Evolutionary conservation across 2,888 invertebrate species (phyloP), one percentile per base, ranked within the genome.

Genomic region (Reticulitermes lucifugus): DNA sequence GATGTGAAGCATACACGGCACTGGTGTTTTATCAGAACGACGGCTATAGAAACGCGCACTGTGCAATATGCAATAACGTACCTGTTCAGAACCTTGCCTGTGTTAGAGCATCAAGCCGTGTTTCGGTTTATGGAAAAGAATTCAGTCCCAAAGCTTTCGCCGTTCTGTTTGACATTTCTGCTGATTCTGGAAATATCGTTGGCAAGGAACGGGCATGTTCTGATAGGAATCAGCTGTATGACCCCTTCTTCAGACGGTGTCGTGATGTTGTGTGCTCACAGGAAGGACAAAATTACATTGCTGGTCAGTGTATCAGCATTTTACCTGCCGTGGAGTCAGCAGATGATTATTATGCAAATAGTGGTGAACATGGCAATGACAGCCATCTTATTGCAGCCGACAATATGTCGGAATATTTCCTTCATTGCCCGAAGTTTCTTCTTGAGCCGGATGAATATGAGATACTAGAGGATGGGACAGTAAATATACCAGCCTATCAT

Each of bases 201-300:
- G 84, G 84, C 21, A 88, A 88, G 65, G 89, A 90, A 7, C 89
- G 90, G 46, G 84, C 84, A 9, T 90, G 89, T 80, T 75, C 81
- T 2, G 80, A 84, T 6, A 75, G 85, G 9, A 88, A 87, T 0
- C 89, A 91, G 88, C 89, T 92, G 22, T 92, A 89, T 88, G 92
- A 92, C 88, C 91, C 91, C 6, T 92, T 92, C 87, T 90, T 90
- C 88, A 90, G 90, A 85, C 89, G 88, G 83, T 92, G 92, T 86
- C 89, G 91, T 22, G 88, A 89, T 71, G 89, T 92, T 5, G 88
- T 91, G 9, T 90, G 90, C 86, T 55, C 81, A 22, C 89, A 88
- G 6, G 87, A 87, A n/a, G 89, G 89, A 18, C 89, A 89, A 84
- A 88, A 88, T 2, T 89, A 88, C 87, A 86, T 87, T 21, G 88